These are phyloP conservation scores for Tympanuchus pallidicinctus DNA, from an alignment of 2,113 vertebrate species.

Conservation along the genomic window DNA sequence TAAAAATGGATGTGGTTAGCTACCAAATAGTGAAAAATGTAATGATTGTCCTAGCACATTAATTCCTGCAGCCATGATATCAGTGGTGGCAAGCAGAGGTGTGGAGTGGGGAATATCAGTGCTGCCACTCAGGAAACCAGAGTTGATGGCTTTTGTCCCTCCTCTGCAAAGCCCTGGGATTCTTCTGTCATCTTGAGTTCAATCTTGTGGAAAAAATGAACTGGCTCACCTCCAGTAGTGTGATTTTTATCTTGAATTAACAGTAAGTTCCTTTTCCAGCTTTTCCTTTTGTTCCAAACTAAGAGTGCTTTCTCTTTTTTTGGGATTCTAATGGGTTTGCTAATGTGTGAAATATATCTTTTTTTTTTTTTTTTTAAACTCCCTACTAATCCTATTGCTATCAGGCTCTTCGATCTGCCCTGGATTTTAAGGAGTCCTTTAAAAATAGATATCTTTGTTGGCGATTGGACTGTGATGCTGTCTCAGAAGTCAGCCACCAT, in stretches of 20 bases:
- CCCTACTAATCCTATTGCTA: neutral
- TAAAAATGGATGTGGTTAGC: neutral
- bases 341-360: neutral
- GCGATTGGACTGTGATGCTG: neutral
- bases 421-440: neutral
- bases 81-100: neutral
- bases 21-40: neutral
- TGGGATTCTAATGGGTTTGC: neutral
- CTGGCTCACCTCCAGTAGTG: neutral
- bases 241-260: constrained; percentile 42
- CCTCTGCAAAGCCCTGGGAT: constrained; percentile 1
- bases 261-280: neutral
- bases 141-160: neutral
- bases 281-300: constrained; percentile 1
- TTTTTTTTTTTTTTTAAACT: neutral
- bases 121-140: neutral
- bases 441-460: neutral
- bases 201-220: constrained; percentile 35
- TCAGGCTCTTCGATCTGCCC: neutral
- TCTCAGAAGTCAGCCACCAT: constrained; percentile 24
- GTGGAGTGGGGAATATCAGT: neutral
- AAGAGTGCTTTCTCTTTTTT: constrained; percentile 2
- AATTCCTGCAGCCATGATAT: neutral
- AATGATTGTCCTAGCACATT: neutral
- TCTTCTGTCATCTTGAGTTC: constrained; percentile 2